Evolutionary conservation across 2,888 invertebrate genomes (phyloP), one percentile per base, ranked within the genome.

Genomic region (Acrocera orbiculus): DNA sequence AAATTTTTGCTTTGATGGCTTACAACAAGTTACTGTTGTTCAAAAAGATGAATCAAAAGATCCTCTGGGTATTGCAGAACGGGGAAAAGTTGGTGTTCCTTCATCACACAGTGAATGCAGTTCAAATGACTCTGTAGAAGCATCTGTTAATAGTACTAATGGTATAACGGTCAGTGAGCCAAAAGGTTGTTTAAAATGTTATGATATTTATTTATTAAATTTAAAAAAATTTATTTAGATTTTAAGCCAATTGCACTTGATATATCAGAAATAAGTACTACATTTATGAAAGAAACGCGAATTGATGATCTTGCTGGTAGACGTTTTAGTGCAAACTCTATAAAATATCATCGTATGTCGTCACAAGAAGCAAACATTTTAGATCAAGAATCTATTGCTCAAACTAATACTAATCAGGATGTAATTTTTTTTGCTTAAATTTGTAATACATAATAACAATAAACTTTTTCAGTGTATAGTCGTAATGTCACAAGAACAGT

Each of bases 341-440:
- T 26, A 16, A 31, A 37, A 30, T 33, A 27, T 20, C 33, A 33
- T 10, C 26, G 20, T 28, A 32, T 34, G 33, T n/a, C n/a, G n/a
- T n/a, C 33, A n/a, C n/a, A n/a, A n/a, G n/a, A n/a, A n/a, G n/a
- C n/a, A n/a, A n/a, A n/a, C n/a, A n/a, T n/a, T n/a, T n/a, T n/a
- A n/a, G n/a, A n/a, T n/a, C n/a, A n/a, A n/a, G n/a, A n/a, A n/a
- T n/a, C n/a, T n/a, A n/a, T n/a, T n/a, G n/a, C n/a, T n/a, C n/a
- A n/a, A n/a, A n/a, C n/a, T 48, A 67, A 67, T 49, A 75, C 68
- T 49, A 76, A 72, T 44, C 71, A 76, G 63, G 77, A 77, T 61
- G 78, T 77, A 62, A 69, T 69, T n/a, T n/a, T n/a, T n/a, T n/a
- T n/a, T n/a, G n/a, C n/a, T n/a, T n/a, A n/a, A n/a, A n/a, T n/a